Evolutionary conservation across 2,113 vertebrate species (phyloP), one percentile per base, ranked within the genome.

Genomic region (Rostratula benghalensis): DNA sequence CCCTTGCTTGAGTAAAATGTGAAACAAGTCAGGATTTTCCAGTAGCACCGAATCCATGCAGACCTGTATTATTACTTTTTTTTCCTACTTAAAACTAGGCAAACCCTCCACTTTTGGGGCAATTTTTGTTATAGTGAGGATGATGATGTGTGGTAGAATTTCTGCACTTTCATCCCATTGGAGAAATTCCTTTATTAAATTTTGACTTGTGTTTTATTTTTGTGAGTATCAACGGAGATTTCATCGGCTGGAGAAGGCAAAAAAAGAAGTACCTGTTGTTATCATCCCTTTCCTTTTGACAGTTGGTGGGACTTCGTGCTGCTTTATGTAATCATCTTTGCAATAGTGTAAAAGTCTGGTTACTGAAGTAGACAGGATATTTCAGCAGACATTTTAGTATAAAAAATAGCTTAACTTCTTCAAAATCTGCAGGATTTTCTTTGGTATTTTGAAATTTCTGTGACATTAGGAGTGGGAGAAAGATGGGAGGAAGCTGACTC

Each of bases 401-500:
- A 51, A 63, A 61, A 79, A 79, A 68, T 7, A 68, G 6, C 65
- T 28, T 2, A 4, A 51, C 68, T 39, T 24, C 33, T 54, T 89
- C 43, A 64, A 83, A 87, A 77, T 75, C 65, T 60, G 35, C 13
- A 90, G 51, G 28, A 61, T 90, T 83, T 92, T 18, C 39, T 92
- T 67, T 31, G 35, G 21, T 35, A 20, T 37, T 24, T n/a, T 56
- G 67, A 56, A 57, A 56, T 76, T 85, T 79, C 57, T 70, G 61
- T 68, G 9, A 46, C 61, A 41, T 73, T 45, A 68, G 63, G 57
- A 83, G 4, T 13, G 17, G 30, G 57, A 45, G 57, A 35, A 73
- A 64, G 21, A 4, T 51, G 43, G 57, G 37, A 78, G 27, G 25
- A 33, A 0, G 2, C 9, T 0, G 1, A 21, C 21, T 23, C 19